Evolutionary conservation across 2,797 vertebrate species (phyloP), one percentile per base, ranked within the genome.

Genomic region (Luscinia megarhynchos): DNA sequence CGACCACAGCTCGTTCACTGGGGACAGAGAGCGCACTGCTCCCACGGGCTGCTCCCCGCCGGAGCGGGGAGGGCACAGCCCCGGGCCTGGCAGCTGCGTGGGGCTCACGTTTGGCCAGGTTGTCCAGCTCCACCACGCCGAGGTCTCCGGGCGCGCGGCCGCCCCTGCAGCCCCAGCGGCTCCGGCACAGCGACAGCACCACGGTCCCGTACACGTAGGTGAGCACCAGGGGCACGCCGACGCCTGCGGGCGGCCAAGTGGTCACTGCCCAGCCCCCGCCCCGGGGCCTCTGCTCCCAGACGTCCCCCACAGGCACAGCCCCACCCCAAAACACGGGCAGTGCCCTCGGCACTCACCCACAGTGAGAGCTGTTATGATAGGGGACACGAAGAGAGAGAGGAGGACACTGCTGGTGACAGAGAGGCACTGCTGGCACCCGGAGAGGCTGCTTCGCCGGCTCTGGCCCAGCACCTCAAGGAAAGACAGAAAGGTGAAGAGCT

Each of bases 371-470:
- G 98, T 98, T 97, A 99, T 98, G 83, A 99, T 98, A 6, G 99
- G 98, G 66, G 99, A 99, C 89, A 99, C 98, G 87, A 99, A 98
- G 91, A 99, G 98, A 40, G 98, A 98, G 96, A 98, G 98, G 96
- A 99, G 98, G 88, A 99, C 97, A 4, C 98, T 98, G 74, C 98
- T 98, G 61, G 98, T 98, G 96, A 99, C 98, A 76, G 98, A 98
- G 96, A 99, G 97, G 97, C 98, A 98, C 97, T 98, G 98, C 96
- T 99, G 99, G 97, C 98, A 99, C 97, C 98, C 98, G 78, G 98
- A 99, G 92, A 98, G 98, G 97, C 98, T 98, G 97, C 98, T 99
- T 97, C 98, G 98, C 97, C 98, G 98, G 95, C 98, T 98, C 95
- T 98, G 98, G 92, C 98, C 98, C 93, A 99, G 98, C 78, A 99